Evolutionary conservation across 2,797 vertebrate species (phyloP).

Genomic region (Mionectes olivaceus): DNA sequence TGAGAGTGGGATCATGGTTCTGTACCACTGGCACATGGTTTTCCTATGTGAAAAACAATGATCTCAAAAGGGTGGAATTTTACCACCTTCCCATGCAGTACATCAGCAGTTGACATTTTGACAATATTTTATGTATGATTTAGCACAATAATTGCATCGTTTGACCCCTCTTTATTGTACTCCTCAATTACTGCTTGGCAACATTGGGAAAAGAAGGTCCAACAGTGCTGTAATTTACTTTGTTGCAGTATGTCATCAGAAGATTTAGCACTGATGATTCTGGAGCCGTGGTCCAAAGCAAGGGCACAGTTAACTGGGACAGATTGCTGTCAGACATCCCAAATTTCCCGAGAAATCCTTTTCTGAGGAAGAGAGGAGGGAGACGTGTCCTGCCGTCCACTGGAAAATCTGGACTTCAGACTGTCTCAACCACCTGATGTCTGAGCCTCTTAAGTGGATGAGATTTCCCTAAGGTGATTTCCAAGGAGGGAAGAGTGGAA

Average conservation of each 20-base stretch:
- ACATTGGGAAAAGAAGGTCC: not conserved
- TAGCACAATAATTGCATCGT: not conserved
- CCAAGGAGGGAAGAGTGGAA: not conserved
- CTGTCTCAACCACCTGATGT: not conserved
- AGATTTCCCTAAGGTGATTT: conserved; percentile 31
- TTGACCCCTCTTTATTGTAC: not conserved
- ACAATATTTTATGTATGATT: not conserved
- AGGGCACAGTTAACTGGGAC: not conserved
- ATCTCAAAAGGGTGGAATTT: not conserved
- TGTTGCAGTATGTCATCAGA: conserved; percentile 1
- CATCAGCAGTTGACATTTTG: not conserved
- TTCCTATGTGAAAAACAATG: not conserved
- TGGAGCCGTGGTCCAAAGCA: not conserved
- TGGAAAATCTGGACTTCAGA: conserved; percentile 3
- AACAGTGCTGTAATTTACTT: conserved; percentile 20
- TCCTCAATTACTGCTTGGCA: conserved; percentile 20
- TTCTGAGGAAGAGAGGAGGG: not conserved
- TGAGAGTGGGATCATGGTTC: not conserved
- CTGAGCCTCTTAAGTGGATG: conserved; percentile 15
- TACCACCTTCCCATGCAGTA: not conserved
- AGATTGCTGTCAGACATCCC: not conserved
- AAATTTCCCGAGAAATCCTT: not conserved
- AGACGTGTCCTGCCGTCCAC: rapidly evolving
- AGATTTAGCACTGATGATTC: not conserved
- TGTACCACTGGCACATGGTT: not conserved